phyloP scores from a whole-genome alignment of 2,888 invertebrate genomes.

The Exocentrus adspersus region DNA sequence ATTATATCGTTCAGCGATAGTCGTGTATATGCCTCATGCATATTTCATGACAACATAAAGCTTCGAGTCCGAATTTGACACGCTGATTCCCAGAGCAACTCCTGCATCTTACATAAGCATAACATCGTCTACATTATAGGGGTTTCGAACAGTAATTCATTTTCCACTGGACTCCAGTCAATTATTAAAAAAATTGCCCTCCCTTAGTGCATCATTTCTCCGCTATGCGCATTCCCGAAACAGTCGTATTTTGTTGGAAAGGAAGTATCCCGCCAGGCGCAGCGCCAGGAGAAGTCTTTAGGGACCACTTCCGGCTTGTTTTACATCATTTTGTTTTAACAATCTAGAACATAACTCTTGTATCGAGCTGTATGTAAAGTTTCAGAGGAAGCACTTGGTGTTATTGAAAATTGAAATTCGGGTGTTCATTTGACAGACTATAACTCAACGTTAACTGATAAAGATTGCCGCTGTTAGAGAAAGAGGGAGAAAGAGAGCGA shows the following conservation, averaged over 20 bases:
- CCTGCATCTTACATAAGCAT: slow-evolving; percentile 59
- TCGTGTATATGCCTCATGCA: slow-evolving; percentile 46
- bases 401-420: slow-evolving; percentile 65
- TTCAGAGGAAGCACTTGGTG: slow-evolving; percentile 52
- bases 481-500: slow-evolving; percentile 29
- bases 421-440: slow-evolving; percentile 60
- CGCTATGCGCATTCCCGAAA: slow-evolving; percentile 59
- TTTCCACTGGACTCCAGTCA: slow-evolving; percentile 67
- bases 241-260: slow-evolving; percentile 63
- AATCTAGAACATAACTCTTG: slow-evolving; percentile 63
- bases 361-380: slow-evolving; percentile 55
- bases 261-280: slow-evolving; percentile 52
- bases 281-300: slow-evolving; percentile 55
- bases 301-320: slow-evolving; percentile 64
- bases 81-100: slow-evolving; percentile 52
- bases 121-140: slow-evolving; percentile 56
- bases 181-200: slow-evolving; percentile 67
- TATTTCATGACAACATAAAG: slow-evolving; percentile 54
- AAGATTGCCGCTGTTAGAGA: slow-evolving; percentile 35
- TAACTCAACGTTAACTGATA: slow-evolving; percentile 57
- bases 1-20: slow-evolving; percentile 33
- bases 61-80: slow-evolving; percentile 56
- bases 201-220: slow-evolving; percentile 64
- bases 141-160: slow-evolving; percentile 63
- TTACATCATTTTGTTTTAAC: slow-evolving; percentile 67